phyloP scores from a whole-genome alignment of 2,888 invertebrate species.

The Synanthedon andrenaeformis region DNA sequence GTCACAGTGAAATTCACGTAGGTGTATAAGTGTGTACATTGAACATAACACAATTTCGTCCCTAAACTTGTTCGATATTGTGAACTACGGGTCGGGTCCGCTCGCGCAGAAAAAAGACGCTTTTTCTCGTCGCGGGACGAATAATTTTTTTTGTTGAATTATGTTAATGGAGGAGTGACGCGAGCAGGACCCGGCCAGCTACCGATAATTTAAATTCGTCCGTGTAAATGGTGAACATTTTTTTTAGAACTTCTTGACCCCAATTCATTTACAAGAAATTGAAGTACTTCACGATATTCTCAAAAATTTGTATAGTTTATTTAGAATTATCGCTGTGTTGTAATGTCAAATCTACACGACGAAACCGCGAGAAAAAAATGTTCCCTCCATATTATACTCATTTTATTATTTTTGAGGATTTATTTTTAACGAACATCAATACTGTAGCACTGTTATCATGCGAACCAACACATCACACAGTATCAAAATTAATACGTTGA shows the following conservation, averaged over 20 bases:
- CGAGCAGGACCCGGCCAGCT: slow-evolving; percentile 37
- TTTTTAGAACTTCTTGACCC: slow-evolving; percentile 30
- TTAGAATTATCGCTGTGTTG: slow-evolving; percentile 7
- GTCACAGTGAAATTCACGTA: neutral
- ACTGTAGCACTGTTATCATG: too few species aligned
- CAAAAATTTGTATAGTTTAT: slow-evolving; percentile 12
- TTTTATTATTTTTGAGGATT: too few species aligned
- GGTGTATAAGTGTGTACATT: neutral
- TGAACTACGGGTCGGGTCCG: slow-evolving; percentile 39
- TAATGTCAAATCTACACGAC: too few species aligned
- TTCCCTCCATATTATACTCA: too few species aligned
- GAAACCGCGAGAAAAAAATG: too few species aligned
- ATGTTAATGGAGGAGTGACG: slow-evolving; percentile 58
- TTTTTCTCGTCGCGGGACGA: slow-evolving; percentile 33
- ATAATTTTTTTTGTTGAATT: slow-evolving; percentile 57
- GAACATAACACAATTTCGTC: slow-evolving; percentile 11
- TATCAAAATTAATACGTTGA: too few species aligned
- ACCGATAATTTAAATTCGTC: slow-evolving; percentile 57
- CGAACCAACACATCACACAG: too few species aligned
- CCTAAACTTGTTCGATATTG: slow-evolving; percentile 47
- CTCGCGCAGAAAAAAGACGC: slow-evolving; percentile 38
- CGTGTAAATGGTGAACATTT: slow-evolving; percentile 31
- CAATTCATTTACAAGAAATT: slow-evolving; percentile 25
- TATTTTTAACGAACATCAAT: too few species aligned
- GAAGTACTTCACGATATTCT: slow-evolving; percentile 23